Conservation (phyloP, 2,888 invertebrate species). For the Nomada hirtipes region DNA sequence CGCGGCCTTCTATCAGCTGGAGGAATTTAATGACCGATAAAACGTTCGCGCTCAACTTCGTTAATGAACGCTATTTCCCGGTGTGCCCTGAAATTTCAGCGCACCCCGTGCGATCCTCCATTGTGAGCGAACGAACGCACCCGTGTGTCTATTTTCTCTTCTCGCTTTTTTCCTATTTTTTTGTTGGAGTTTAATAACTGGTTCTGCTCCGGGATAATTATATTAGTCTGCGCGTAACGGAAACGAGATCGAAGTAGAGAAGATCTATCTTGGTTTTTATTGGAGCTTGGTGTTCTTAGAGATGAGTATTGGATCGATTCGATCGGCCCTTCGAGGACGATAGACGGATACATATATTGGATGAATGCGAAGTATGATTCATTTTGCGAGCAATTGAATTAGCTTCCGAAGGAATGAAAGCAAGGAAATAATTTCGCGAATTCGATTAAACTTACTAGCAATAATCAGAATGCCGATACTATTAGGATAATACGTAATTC, state of each 20-base stretch:
- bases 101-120: conserved; percentile 1
- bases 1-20: neutral
- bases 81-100: conserved; percentile 21
- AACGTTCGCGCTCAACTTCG: conserved; percentile 16
- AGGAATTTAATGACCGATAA: conserved; percentile 46
- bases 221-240: conserved; percentile 48
- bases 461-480: too few species aligned
- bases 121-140: neutral
- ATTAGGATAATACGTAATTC: too few species aligned
- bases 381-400: too few species aligned
- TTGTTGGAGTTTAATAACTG: conserved; percentile 39
- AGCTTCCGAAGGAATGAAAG: too few species aligned
- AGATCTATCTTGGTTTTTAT: neutral
- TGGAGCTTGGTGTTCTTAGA: neutral
- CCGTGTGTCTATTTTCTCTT: neutral
- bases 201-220: conserved; percentile 50
- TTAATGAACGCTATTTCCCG: conserved; percentile 34
- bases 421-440: too few species aligned
- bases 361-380: too few species aligned
- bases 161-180: neutral
- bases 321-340: too few species aligned
- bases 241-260: conserved; percentile 19
- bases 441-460: too few species aligned
- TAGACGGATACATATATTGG: too few species aligned
- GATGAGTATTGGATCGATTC: neutral